Evolutionary conservation across 2,113 vertebrate species (phyloP).

Genomic region (Eupsittula cactorum): DNA sequence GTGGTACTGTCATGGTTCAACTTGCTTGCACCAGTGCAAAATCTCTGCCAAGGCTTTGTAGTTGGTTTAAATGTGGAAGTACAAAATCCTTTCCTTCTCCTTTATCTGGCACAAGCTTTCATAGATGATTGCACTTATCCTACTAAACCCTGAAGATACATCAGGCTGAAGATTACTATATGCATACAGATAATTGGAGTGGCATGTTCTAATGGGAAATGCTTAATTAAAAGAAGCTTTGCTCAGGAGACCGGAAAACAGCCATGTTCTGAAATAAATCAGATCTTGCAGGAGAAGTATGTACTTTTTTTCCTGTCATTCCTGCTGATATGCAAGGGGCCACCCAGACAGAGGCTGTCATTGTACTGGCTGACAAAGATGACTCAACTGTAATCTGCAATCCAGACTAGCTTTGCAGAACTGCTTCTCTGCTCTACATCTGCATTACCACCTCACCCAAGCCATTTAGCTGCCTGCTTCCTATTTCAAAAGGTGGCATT

Average conservation of each 20-base stretch:
- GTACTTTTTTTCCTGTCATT: not conserved
- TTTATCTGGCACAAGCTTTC: not conserved
- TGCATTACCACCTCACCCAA: slow-evolving; percentile 15
- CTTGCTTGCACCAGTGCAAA: not conserved
- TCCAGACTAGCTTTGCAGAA: not conserved
- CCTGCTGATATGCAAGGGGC: not conserved
- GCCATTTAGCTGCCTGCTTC: not conserved
- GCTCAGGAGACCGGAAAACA: not conserved
- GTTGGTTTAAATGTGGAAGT: not conserved
- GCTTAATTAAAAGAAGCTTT: not conserved
- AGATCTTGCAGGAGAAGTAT: not conserved
- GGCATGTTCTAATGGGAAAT: not conserved
- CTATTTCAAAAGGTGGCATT: slow-evolving; percentile 40
- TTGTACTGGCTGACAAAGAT: not conserved
- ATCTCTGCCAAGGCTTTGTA: not conserved
- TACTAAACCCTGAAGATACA: not conserved
- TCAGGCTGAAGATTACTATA: not conserved
- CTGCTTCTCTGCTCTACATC: not conserved
- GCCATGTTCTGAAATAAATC: not conserved
- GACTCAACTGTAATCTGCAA: not conserved
- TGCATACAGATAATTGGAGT: not conserved
- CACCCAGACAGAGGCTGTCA: not conserved
- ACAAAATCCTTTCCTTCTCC: not conserved
- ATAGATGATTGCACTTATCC: fast-evolving
- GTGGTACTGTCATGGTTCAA: not conserved